These are phyloP conservation scores for Sceloporus tristichus DNA, from an alignment of 2,113 vertebrate species.

Conservation along the genomic window DNA sequence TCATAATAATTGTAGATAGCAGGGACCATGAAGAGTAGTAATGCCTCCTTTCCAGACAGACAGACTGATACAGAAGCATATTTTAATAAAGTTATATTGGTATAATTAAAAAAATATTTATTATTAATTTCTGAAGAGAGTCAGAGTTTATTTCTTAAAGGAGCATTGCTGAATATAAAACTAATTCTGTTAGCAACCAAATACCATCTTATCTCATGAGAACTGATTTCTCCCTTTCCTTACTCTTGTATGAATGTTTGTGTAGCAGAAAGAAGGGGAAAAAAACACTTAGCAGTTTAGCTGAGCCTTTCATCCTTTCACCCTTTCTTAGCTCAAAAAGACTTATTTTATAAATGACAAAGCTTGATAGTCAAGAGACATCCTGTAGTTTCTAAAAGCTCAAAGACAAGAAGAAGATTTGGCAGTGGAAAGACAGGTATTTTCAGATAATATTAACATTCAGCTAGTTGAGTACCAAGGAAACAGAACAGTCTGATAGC, in stretches of 20 bases:
- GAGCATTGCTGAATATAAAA: slow-evolving; percentile 18
- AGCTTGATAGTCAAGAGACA: slow-evolving; percentile 51
- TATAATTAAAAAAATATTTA: no score
- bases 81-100: slow-evolving; percentile 16
- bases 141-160: neutral
- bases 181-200: neutral
- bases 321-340: slow-evolving; percentile 33
- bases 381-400: slow-evolving; percentile 56
- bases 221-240: slow-evolving; percentile 4
- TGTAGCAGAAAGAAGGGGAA: neutral
- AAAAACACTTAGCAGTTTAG: slow-evolving; percentile 56
- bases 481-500: accelerated
- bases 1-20: no score
- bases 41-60: no score
- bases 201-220: slow-evolving; percentile 57
- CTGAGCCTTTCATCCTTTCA: slow-evolving; percentile 29
- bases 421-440: slow-evolving; percentile 30
- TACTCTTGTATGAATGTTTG: slow-evolving; percentile 32
- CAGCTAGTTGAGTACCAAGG: slow-evolving; percentile 22
- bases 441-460: neutral
- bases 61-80: no score
- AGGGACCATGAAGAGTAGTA: no score
- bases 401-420: slow-evolving; percentile 40
- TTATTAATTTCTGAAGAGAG: neutral
- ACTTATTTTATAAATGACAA: slow-evolving; percentile 66